phyloP scores from a whole-genome alignment of 2,888 invertebrate species.

The Arctia plantaginis region DNA sequence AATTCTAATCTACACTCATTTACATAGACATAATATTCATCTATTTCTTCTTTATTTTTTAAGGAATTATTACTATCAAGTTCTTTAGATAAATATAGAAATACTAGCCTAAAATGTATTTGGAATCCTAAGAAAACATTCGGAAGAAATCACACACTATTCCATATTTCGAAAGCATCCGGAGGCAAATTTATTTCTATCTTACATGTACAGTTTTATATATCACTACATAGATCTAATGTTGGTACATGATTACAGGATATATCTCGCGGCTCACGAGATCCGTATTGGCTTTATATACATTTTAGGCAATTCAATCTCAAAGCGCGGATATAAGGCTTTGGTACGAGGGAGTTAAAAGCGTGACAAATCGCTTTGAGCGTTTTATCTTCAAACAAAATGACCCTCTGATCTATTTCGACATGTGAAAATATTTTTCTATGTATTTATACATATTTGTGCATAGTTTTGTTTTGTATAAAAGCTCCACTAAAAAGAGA shows the following conservation, averaged over 20 bases:
- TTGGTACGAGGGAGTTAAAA: not conserved
- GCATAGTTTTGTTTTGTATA: not conserved
- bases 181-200: constrained; percentile 19
- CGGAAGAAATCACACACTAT: constrained; percentile 7
- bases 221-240: constrained; percentile 29
- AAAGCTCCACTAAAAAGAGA: not conserved
- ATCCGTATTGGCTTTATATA: constrained; percentile 44
- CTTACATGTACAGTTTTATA: constrained; percentile 8
- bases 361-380: constrained; percentile 20
- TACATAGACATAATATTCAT: not conserved
- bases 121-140: constrained; percentile 5
- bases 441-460: not conserved
- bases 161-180: constrained; percentile 10
- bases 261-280: constrained; percentile 39
- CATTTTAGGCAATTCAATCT: constrained; percentile 51
- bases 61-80: not conserved
- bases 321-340: constrained; percentile 25
- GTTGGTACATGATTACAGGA: constrained; percentile 37
- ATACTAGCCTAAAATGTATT: not conserved
- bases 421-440: not conserved
- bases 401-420: not conserved
- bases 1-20: not conserved
- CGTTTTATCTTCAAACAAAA: not conserved
- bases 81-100: not conserved
- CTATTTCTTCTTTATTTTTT: not conserved